Conservation (phyloP, 2,888 invertebrate species). For the Mycogona germanica region DNA sequence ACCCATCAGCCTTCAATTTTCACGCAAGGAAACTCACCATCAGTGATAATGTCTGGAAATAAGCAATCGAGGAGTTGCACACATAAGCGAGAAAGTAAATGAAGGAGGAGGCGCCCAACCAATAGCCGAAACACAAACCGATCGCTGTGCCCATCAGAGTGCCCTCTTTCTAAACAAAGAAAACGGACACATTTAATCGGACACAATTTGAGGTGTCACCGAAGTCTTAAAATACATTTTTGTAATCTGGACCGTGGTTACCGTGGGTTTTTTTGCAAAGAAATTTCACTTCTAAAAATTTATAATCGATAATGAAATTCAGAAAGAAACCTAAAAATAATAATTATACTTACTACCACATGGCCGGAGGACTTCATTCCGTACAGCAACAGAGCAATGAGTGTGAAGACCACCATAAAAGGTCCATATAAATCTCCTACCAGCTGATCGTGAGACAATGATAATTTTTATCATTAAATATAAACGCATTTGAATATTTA, state of each 20-base stretch:
- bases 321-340: background rate
- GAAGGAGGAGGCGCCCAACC: slow-evolving; percentile 35
- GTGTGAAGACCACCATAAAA: slow-evolving; percentile 38
- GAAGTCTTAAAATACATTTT: background rate
- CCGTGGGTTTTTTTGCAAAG: background rate
- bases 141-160: slow-evolving; percentile 41
- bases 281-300: background rate
- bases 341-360: slow-evolving; percentile 30
- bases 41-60: slow-evolving; percentile 35
- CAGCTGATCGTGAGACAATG: slow-evolving; percentile 22
- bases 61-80: slow-evolving; percentile 33
- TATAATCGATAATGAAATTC: background rate
- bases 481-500: too few species aligned
- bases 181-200: slow-evolving; percentile 17
- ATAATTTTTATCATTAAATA: background rate
- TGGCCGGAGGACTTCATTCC: slow-evolving; percentile 39
- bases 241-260: background rate
- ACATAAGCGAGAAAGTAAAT: slow-evolving; percentile 36
- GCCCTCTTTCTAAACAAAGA: slow-evolving; percentile 36
- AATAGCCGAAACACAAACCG: slow-evolving; percentile 40
- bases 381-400: slow-evolving; percentile 38
- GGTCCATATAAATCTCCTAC: slow-evolving; percentile 39
- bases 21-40: slow-evolving; percentile 35
- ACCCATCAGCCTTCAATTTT: background rate
- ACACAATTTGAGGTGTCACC: background rate